Conservation (phyloP, 2,888 invertebrate species). For the Rutpela maculata region DNA sequence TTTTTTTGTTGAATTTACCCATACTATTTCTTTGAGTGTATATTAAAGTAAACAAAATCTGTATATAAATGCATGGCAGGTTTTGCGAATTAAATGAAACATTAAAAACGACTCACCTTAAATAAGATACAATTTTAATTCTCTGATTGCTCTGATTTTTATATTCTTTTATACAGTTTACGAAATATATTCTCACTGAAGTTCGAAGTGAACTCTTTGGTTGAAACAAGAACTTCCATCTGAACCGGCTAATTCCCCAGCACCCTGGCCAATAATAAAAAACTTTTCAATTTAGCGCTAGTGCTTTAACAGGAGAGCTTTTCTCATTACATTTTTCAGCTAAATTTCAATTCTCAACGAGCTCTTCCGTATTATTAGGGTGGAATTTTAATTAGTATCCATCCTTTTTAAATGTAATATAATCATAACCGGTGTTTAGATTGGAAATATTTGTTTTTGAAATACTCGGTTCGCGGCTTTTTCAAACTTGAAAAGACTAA, state of each 20-base stretch:
- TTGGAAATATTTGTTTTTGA: background rate
- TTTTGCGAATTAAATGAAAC: too few species aligned
- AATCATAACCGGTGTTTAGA: constrained; percentile 5
- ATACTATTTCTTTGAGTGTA: too few species aligned
- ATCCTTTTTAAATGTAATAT: background rate
- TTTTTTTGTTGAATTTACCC: too few species aligned
- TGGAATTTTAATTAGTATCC: constrained; percentile 2
- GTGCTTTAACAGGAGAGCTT: background rate
- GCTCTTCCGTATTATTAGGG: constrained; percentile 3
- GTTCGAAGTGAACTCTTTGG: background rate
- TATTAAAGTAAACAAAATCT: too few species aligned
- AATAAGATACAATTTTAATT: background rate
- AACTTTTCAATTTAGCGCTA: background rate
- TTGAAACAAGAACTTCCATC: background rate
- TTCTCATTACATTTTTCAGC: background rate
- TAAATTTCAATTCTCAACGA: background rate
- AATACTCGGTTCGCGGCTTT: background rate
- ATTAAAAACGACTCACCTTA: background rate
- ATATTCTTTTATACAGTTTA: background rate
- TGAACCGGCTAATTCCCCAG: background rate
- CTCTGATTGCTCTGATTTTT: background rate
- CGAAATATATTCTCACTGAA: background rate
- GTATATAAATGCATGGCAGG: too few species aligned
- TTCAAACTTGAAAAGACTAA: background rate
- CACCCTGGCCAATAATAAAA: constrained; percentile 3